Evolutionary conservation across 2,797 vertebrate genomes (phyloP).

Genomic region (Decapterus maruadsi): DNA sequence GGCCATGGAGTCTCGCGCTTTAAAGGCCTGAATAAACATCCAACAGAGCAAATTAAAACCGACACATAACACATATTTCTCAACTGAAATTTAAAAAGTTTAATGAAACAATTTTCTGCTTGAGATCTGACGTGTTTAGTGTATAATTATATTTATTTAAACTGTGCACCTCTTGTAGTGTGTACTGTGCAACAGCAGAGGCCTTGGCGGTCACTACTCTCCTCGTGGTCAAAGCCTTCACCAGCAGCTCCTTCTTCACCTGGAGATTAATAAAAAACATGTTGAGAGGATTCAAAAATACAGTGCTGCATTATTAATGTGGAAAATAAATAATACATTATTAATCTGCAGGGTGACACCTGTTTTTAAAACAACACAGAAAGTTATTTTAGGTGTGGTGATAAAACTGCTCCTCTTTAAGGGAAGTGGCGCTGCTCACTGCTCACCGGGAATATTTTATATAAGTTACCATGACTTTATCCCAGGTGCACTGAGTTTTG

Average conservation of each 20-base stretch:
- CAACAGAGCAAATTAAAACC: background rate
- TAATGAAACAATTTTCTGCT: background rate
- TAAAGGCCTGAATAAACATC: constrained; percentile 84
- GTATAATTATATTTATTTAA: background rate
- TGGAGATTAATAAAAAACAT: constrained; percentile 58
- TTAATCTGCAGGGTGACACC: background rate
- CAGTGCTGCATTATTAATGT: background rate
- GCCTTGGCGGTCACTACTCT: constrained; percentile 88
- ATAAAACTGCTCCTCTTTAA: background rate
- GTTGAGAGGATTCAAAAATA: background rate
- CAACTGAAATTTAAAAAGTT: background rate
- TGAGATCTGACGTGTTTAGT: background rate
- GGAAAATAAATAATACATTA: background rate
- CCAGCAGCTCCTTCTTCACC: constrained; percentile 92
- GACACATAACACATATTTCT: background rate
- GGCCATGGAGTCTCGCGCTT: constrained; percentile 95
- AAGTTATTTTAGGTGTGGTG: background rate
- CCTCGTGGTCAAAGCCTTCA: constrained; percentile 92
- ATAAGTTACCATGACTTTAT: background rate
- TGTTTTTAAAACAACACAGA: background rate
- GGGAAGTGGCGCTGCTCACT: background rate
- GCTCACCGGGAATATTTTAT: background rate
- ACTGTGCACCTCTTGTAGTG: constrained; percentile 86
- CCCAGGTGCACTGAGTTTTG: background rate
- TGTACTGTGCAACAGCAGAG: constrained; percentile 90